These are phyloP conservation scores for Atrichornis clamosus DNA, from an alignment of 2,113 vertebrate genomes.

Conservation along the genomic window DNA sequence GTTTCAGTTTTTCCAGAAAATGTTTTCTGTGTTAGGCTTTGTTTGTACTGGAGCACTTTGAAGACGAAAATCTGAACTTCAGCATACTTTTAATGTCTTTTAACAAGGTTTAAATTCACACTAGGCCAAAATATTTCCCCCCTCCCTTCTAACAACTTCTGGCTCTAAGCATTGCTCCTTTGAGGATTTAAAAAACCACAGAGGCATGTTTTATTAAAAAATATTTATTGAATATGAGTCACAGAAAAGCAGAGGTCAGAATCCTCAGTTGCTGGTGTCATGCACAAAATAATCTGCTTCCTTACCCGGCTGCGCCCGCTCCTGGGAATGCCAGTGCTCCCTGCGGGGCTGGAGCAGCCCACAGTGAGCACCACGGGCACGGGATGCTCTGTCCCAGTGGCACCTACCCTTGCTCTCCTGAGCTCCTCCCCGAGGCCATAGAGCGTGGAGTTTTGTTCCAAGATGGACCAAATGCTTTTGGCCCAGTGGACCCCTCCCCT, in stretches of 20 bases:
- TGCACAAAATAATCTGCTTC: not conserved
- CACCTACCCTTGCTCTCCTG: not conserved
- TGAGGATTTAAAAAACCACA: constrained; percentile 54
- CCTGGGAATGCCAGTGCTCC: accelerated
- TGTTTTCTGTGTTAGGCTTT: constrained; percentile 59
- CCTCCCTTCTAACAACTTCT: not conserved
- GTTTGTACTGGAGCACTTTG: constrained; percentile 60
- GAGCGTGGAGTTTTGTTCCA: not conserved
- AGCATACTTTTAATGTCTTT: constrained; percentile 47
- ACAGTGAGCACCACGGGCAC: accelerated
- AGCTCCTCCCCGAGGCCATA: not conserved
- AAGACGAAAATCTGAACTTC: constrained; percentile 59
- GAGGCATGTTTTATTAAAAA: constrained; percentile 52
- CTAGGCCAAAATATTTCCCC: not conserved
- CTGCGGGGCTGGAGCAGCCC: accelerated
- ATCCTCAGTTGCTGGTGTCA: not conserved
- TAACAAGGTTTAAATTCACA: constrained; percentile 66
- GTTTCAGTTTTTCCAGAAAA: constrained; percentile 53
- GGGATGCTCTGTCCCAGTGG: not conserved
- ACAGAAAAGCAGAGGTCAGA: constrained; percentile 38
- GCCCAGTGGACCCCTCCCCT: not conserved
- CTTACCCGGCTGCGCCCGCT: accelerated
- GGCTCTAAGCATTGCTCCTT: constrained; percentile 21
- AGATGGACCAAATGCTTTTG: not conserved
- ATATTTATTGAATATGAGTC: constrained; percentile 55